phyloP scores from a whole-genome alignment of 2,888 invertebrate species.

The Chrysodeixis includens region DNA sequence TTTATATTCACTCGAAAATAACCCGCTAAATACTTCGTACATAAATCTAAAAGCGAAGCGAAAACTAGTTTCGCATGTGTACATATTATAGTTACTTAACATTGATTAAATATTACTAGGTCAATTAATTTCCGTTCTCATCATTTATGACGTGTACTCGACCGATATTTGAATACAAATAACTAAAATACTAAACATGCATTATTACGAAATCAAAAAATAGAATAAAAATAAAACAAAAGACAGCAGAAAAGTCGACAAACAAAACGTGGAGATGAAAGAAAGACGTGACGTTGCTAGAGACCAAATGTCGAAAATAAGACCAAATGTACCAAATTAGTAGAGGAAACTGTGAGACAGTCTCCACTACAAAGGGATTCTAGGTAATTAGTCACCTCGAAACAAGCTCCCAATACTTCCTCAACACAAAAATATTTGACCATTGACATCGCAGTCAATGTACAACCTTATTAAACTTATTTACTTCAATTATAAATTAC shows the following conservation, averaged over 20 bases:
- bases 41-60: constrained; percentile 59
- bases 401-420: constrained; percentile 49
- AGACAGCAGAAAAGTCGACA: background rate
- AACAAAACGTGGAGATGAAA: constrained; percentile 35
- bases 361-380: constrained; percentile 60
- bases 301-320: constrained; percentile 21
- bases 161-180: constrained; percentile 26
- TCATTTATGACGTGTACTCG: constrained; percentile 53
- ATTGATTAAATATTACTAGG: constrained; percentile 75
- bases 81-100: constrained; percentile 55
- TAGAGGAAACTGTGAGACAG: constrained; percentile 34
- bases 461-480: constrained; percentile 30
- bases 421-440: constrained; percentile 51
- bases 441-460: constrained; percentile 21
- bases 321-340: constrained; percentile 48
- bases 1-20: constrained; percentile 10
- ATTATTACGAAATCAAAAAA: constrained; percentile 16
- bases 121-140: constrained; percentile 76
- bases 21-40: constrained; percentile 27
- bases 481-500: constrained; percentile 41
- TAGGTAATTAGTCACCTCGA: constrained; percentile 63
- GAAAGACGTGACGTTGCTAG: constrained; percentile 22
- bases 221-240: constrained; percentile 26
- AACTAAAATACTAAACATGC: constrained; percentile 14
- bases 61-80: constrained; percentile 66